Base-by-base conservation (phyloP, 2,113 vertebrate species). In the Pseudorasbora parva region DNA sequence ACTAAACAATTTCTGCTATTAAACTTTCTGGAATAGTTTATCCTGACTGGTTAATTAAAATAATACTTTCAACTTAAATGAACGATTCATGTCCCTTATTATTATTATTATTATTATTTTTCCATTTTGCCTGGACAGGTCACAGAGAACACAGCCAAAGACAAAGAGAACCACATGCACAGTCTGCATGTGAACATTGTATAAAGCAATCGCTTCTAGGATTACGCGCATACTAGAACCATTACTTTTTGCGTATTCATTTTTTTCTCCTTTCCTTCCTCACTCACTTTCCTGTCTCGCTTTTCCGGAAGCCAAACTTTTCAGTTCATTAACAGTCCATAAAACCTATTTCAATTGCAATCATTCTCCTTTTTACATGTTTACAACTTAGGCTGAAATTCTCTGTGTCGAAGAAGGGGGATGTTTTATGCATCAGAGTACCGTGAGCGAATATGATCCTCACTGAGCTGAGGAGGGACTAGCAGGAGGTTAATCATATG, bases 401-500 rank as follows among this genome's bases (percentile, higher is more conserved):
- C 80, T 56, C 56, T 77, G 51, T 14, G 9, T 27, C 76, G 27
- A 21, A 43, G 45, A 68, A 68, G 37, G 33, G 43, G 47, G 43
- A 78, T 85, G 82, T 82, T 84, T 80, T 80, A 85, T 60, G 74
- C 84, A 86, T 88, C 37, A 81, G 64, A 5, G 49, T 77, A 45
- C 75, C 8, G 11, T 54, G 76, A 15, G 19, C 30, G 78, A 86
- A 86, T 74, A 56, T 4, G 79, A 88, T 88, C 43, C 84, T 17
- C 47, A 3, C 78, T 57, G 47, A 33, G 49, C 64, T 43, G 78
- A 60, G 37, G 25, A n/a, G 75, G 41, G 81, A 80, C 45, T 71
- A 25, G 21, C 51, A 43, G 33, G 62, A 84, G 85, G 85, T 88
- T 85, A 88, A 88, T 86, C 82, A 41, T 79, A 72, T 80, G 85